A percentile compares a stretch with the other conserved stretches of the same genome.
Evolutionary conservation across 2,113 vertebrate genomes (phyloP).

Genomic region (Rhynchopsitta pachyrhyncha): DNA sequence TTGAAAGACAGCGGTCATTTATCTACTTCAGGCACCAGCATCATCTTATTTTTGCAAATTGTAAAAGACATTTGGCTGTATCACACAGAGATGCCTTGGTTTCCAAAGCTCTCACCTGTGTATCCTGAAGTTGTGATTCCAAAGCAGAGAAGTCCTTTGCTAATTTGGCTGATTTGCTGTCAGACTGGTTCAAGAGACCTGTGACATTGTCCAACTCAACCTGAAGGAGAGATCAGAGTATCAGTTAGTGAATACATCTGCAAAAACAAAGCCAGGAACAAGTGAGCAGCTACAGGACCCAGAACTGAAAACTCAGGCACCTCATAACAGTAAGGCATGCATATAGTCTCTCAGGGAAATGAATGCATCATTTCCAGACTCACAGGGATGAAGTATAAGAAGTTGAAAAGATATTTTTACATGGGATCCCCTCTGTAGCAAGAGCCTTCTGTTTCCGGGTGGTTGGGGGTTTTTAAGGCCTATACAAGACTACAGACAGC

Average conservation of each 20-base stretch:
- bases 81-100: neutral
- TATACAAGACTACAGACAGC: neutral
- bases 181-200: constrained; percentile 84
- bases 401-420: neutral
- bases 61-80: neutral
- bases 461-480: neutral
- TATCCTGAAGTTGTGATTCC: constrained; percentile 95
- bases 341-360: neutral
- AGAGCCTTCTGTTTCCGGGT: neutral
- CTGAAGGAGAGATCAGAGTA: constrained; percentile 63
- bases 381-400: neutral
- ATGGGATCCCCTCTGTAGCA: neutral
- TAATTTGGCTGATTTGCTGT: constrained; percentile 94
- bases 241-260: neutral
- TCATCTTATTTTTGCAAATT: neutral
- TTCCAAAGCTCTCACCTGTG: constrained; percentile 80
- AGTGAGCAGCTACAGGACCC: neutral
- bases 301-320: neutral
- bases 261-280: neutral
- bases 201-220: constrained; percentile 88
- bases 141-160: constrained; percentile 89
- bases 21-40: neutral
- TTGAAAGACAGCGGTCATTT: neutral
- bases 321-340: neutral
- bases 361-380: neutral